Percentiles rank a stretch among this genome's conserved stretches.
Conservation (phyloP, 2,113 vertebrate genomes). For the Trogon surrucura region DNA sequence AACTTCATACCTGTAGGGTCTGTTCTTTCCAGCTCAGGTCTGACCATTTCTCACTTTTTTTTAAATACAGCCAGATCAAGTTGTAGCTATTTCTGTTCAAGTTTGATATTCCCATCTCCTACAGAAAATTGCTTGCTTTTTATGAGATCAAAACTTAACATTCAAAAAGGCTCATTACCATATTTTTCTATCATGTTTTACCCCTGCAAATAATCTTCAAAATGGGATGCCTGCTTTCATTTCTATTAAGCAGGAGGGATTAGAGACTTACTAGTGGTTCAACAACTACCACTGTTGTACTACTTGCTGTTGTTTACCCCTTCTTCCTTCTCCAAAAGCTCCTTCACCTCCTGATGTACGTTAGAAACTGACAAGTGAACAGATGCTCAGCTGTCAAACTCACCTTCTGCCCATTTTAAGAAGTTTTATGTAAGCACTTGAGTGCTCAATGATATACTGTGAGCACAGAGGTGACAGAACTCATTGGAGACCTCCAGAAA, state of each 20-base stretch:
- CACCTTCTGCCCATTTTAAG: not conserved
- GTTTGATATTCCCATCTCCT: not conserved
- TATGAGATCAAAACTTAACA: not conserved
- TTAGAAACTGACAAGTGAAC: not conserved
- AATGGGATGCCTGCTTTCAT: not conserved
- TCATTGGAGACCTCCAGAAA: not conserved
- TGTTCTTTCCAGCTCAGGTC: not conserved
- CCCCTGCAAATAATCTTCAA: not conserved
- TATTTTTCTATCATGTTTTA: not conserved
- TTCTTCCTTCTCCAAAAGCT: constrained; percentile 3
- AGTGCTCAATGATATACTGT: not conserved
- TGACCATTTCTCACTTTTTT: not conserved
- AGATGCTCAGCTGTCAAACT: constrained; percentile 32
- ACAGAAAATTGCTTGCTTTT: not conserved
- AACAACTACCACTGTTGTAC: not conserved
- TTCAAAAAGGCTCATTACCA: not conserved
- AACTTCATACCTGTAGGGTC: not conserved
- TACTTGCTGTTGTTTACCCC: not conserved
- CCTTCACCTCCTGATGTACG: not conserved
- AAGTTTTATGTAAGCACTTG: constrained; percentile 26
- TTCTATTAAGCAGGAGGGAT: not conserved
- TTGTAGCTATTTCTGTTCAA: not conserved
- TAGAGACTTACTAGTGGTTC: not conserved
- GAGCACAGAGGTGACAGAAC: not conserved
- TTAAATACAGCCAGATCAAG: not conserved